Conservation (phyloP, 2,797 vertebrate genomes). For the Geotrypetes seraphini region DNA sequence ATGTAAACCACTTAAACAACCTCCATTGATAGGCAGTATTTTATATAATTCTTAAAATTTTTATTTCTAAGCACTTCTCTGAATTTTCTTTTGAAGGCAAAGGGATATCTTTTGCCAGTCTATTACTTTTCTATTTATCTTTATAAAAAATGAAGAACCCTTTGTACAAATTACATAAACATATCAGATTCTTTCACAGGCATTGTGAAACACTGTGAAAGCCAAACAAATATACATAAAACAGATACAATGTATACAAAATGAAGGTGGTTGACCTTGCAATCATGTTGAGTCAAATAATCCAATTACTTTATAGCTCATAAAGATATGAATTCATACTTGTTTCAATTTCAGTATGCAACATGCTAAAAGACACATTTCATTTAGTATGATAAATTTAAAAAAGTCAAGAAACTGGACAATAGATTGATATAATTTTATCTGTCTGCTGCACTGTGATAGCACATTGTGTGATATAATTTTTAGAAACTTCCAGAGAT, state of each 20-base stretch:
- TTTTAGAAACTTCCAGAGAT: constrained; percentile 11
- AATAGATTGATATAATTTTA: constrained; percentile 13
- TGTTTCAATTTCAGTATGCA: constrained; percentile 14
- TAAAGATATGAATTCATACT: constrained; percentile 5
- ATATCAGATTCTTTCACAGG: too few species aligned
- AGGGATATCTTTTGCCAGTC: too few species aligned
- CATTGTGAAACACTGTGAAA: neutral
- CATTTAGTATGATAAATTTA: constrained; percentile 15
- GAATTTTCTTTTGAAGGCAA: too few species aligned
- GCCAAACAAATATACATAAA: neutral
- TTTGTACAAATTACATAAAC: too few species aligned
- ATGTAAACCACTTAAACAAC: too few species aligned
- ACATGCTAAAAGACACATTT: neutral
- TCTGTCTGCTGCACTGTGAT: neutral
- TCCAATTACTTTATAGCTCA: constrained; percentile 4
- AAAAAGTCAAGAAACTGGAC: constrained; percentile 14
- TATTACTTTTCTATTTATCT: too few species aligned
- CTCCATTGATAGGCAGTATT: too few species aligned
- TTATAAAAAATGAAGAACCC: too few species aligned
- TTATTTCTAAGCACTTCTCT: too few species aligned
- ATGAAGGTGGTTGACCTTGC: neutral
- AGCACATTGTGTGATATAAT: constrained; percentile 11
- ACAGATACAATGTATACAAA: neutral
- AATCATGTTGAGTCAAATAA: neutral
- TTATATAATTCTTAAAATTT: too few species aligned